Evolutionary conservation across 2,888 invertebrate species (phyloP).

Genomic region (Pollenia labialis): DNA sequence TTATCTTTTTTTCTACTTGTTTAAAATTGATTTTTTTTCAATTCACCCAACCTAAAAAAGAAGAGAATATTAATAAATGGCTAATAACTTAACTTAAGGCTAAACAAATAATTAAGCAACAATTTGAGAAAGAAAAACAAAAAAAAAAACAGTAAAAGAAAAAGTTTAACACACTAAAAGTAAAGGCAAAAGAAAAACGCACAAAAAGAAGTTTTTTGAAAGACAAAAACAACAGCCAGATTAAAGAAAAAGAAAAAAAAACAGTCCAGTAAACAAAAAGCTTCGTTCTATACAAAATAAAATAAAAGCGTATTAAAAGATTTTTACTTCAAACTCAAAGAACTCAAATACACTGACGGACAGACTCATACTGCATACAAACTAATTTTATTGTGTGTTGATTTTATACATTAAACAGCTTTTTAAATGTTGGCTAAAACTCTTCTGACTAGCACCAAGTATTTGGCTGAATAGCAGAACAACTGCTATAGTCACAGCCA

Average conservation of each 20-base stretch:
- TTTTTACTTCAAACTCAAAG: conserved; percentile 39
- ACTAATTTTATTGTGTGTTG: conserved; percentile 24
- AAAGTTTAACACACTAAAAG: not conserved
- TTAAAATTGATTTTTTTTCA: conserved; percentile 5
- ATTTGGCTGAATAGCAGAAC: not conserved
- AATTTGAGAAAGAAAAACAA: conserved; percentile 15
- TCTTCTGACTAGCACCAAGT: conserved; percentile 5
- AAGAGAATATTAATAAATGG: conserved; percentile 11
- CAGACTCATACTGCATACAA: conserved; percentile 28
- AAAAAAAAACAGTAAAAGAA: not conserved
- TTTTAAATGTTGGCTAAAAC: conserved; percentile 30
- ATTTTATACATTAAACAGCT: conserved; percentile 6
- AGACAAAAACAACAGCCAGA: not conserved
- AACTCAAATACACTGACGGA: conserved; percentile 10
- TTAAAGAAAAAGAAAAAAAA: not conserved
- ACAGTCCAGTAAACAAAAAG: not conserved
- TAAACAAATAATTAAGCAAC: conserved; percentile 32
- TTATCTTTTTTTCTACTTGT: not conserved
- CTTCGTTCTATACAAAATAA: not conserved
- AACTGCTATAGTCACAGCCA: not conserved
- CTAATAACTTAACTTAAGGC: conserved; percentile 30
- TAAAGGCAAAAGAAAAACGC: not conserved
- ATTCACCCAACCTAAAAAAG: not conserved
- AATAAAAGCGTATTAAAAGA: conserved; percentile 13
- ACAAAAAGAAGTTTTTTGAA: not conserved